Percentiles rank a stretch among this genome's conserved stretches.
These are phyloP conservation scores for Ormyrus rosae DNA, from an alignment of 2,888 invertebrate species.

Conservation along the genomic window DNA sequence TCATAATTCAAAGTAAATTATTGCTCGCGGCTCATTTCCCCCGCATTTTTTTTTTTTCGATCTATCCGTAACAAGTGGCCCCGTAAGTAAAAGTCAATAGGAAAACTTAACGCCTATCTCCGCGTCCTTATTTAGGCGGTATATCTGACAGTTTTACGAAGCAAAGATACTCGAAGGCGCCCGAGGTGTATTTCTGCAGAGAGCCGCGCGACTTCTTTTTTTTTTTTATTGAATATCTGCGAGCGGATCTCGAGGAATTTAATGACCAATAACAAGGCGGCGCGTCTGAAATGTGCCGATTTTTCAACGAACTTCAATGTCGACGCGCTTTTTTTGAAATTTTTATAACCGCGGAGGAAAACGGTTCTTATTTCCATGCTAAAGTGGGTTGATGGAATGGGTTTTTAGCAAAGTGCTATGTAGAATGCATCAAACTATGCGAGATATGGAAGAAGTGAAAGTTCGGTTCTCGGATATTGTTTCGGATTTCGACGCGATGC, in stretches of 20 bases:
- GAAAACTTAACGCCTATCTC: conserved; percentile 21
- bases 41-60: conserved; percentile 15
- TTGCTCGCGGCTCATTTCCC: conserved; percentile 10
- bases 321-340: too few species aligned
- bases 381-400: too few species aligned
- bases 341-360: too few species aligned
- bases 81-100: conserved; percentile 44
- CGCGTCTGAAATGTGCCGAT: not conserved
- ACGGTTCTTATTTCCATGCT: too few species aligned
- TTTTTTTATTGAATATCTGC: conserved; percentile 28
- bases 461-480: not conserved
- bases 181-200: not conserved
- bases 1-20: conserved; percentile 36
- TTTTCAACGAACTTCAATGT: not conserved
- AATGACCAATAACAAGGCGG: conserved; percentile 24
- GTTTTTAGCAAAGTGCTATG: too few species aligned
- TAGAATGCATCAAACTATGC: too few species aligned
- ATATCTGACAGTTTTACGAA: conserved; percentile 47
- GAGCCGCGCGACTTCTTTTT: not conserved
- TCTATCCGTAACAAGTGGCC: not conserved
- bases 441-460: conserved; percentile 1
- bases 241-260: conserved; percentile 26
- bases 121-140: conserved; percentile 22
- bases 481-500: not conserved
- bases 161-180: not conserved